Conservation (phyloP, 1,140 invertebrate genomes). For the Eumeta japonica region DNA sequence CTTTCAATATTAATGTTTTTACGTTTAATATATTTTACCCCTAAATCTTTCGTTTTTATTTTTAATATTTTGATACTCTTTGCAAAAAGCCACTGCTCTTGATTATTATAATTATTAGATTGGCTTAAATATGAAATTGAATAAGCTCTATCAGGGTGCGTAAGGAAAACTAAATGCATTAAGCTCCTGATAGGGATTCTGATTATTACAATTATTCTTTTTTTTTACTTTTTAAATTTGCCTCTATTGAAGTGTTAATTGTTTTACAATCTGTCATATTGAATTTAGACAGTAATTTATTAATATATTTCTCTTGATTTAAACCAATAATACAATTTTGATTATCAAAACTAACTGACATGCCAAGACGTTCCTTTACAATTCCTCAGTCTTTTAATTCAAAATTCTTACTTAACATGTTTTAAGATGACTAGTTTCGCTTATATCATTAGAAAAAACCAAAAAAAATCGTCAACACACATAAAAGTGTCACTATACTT, state of each 20-base stretch:
- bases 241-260: conserved; percentile 11
- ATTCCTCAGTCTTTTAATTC: too few species aligned
- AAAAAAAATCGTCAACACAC: conserved; percentile 9
- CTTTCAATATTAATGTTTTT: too few species aligned
- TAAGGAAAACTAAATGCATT: conserved; percentile 26
- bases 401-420: too few species aligned
- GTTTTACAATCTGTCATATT: conserved; percentile 16
- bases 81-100: conserved; percentile 19
- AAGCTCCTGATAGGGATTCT: conserved; percentile 20
- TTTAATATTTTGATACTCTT: conserved; percentile 33
- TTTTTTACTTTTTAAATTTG: conserved; percentile 9
- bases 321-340: conserved; percentile 10
- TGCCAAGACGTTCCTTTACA: conserved; percentile 9
- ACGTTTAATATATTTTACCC: conserved; percentile 8
- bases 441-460: conserved; percentile 18
- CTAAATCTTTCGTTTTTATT: conserved; percentile 21
- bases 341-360: conserved; percentile 13
- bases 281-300: conserved; percentile 15
- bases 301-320: conserved; percentile 16
- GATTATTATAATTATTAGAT: conserved; percentile 16
- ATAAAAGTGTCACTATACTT: conserved; percentile 24
- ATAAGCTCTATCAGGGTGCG: conserved; percentile 32
- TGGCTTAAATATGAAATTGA: conserved; percentile 22
- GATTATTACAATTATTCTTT: conserved; percentile 5
- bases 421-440: conserved; percentile 7